Evolutionary conservation across 2,797 vertebrate genomes (phyloP).

Genomic region (Margarornis squamiger): DNA sequence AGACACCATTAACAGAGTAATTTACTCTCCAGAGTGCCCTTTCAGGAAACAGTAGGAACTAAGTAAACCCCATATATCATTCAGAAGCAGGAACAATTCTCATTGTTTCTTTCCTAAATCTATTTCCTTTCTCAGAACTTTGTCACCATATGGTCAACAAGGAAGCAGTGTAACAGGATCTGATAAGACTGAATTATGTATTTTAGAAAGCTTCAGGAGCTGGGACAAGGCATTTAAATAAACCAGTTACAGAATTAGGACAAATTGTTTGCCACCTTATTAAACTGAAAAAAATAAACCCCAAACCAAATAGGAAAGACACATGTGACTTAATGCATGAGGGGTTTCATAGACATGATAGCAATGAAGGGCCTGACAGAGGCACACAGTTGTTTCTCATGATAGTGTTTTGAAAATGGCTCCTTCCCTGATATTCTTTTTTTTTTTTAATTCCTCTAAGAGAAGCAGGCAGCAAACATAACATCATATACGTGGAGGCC

Average conservation of each 20-base stretch:
- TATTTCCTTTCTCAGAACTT: slow-evolving; percentile 63
- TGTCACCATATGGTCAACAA: slow-evolving; percentile 34
- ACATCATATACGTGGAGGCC: not conserved
- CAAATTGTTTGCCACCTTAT: not conserved
- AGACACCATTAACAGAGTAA: slow-evolving; percentile 63
- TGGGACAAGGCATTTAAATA: not conserved
- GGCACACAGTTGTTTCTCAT: not conserved
- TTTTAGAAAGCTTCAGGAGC: not conserved
- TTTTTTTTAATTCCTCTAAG: not conserved
- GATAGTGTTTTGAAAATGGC: not conserved
- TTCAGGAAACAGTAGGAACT: slow-evolving; percentile 64
- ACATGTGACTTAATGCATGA: not conserved
- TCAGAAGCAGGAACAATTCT: slow-evolving; percentile 52
- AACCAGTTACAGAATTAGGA: not conserved
- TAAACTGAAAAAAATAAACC: not conserved
- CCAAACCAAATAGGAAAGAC: not conserved
- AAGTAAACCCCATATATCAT: slow-evolving; percentile 61
- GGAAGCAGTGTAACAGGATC: not conserved
- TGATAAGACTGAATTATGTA: not conserved
- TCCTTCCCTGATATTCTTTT: not conserved
- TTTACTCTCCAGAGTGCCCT: slow-evolving; percentile 62
- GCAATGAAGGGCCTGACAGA: not conserved
- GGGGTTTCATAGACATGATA: not conserved
- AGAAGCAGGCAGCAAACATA: not conserved
- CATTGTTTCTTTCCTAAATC: slow-evolving; percentile 48